phyloP scores from a whole-genome alignment of 30 jellyfish, hydroid and myxozoan species.

The Pelagia noctiluca region DNA sequence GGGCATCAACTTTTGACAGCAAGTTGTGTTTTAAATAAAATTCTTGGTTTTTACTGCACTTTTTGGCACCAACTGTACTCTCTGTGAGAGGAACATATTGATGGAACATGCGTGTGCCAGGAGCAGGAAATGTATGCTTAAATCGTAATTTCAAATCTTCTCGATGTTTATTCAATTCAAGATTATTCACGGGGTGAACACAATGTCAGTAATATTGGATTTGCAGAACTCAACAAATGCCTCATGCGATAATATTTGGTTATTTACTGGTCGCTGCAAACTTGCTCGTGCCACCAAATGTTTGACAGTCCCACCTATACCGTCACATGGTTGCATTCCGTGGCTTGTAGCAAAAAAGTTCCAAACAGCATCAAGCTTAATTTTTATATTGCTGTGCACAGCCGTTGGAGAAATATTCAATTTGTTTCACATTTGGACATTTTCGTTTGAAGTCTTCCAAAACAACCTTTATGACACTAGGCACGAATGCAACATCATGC shows the following conservation, averaged over 20 bases:
- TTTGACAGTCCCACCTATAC: conserved; percentile 80
- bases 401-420: conserved; percentile 70
- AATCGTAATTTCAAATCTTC: conserved; percentile 30
- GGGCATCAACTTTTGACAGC: too few species aligned
- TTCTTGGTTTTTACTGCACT: too few species aligned
- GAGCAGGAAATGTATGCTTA: conserved; percentile 40
- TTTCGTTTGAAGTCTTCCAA: conserved; percentile 21
- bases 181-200: conserved; percentile 9
- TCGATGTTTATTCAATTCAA: conserved; percentile 17
- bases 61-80: conserved; percentile 10
- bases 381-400: conserved; percentile 89
- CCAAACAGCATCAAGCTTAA: conserved; percentile 63
- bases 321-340: conserved; percentile 82
- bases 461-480: too few species aligned
- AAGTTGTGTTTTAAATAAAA: too few species aligned
- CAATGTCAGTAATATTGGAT: conserved; percentile 9
- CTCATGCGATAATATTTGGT: conserved; percentile 28
- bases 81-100: conserved; percentile 55
- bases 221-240: conserved; percentile 37
- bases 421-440: not conserved
- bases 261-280: conserved; percentile 33
- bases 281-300: conserved; percentile 62
- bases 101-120: conserved; percentile 71
- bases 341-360: conserved; percentile 77
- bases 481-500: conserved; percentile 56